Evolutionary conservation across 1,140 invertebrate species (phyloP).

Genomic region (Mesaphorura yosii): DNA sequence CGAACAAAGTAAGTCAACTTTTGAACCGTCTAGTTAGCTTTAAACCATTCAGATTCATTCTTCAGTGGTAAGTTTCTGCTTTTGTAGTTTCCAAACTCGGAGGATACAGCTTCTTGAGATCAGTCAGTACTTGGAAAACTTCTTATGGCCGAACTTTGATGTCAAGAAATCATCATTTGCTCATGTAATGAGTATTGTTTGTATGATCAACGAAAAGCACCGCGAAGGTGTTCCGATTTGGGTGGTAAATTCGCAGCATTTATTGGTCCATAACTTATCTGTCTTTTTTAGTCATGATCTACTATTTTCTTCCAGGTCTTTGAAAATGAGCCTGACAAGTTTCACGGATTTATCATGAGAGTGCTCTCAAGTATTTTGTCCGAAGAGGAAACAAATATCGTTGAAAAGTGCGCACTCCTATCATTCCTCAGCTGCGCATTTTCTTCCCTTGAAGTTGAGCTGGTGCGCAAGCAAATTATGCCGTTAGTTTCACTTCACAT

Average conservation of each 20-base stretch:
- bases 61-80: no score
- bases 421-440: conserved; percentile 28
- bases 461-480: conserved; percentile 86
- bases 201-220: conserved; percentile 98
- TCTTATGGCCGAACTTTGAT: conserved; percentile 89
- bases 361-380: conserved; percentile 60
- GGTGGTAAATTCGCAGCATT: conserved; percentile 48
- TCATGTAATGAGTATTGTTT: conserved; percentile 88
- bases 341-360: conserved; percentile 74
- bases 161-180: conserved; percentile 51
- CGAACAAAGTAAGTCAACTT: conserved; percentile 35
- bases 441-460: conserved; percentile 64
- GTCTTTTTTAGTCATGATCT: conserved; percentile 17
- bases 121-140: conserved; percentile 93
- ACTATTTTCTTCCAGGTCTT: conserved; percentile 51
- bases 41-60: conserved; percentile 9
- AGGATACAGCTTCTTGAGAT: conserved; percentile 93
- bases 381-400: conserved; percentile 35
- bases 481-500: conserved; percentile 82
- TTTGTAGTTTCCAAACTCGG: conserved; percentile 63
- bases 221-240: conserved; percentile 92
- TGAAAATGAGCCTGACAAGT: conserved; percentile 64
- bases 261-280: not conserved
- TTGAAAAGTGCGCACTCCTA: conserved; percentile 36
- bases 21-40: not conserved